Conservation (phyloP, 2,888 invertebrate species). For the Mesochorus sp. region DNA sequence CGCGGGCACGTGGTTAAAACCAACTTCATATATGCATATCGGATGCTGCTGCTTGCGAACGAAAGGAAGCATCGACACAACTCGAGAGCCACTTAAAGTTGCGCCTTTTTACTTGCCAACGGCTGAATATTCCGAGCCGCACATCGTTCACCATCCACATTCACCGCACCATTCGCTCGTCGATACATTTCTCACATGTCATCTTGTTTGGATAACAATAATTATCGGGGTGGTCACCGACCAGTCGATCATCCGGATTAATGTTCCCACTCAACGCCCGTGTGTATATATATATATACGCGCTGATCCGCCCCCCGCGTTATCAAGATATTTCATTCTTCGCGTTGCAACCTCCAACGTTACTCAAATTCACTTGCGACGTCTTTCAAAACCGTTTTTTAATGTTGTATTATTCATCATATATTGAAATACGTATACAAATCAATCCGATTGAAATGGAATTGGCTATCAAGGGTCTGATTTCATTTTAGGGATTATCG, state of each 20-base stretch:
- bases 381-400: neutral
- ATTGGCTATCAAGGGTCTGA: too few relatives aligned
- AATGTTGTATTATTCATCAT: too few relatives aligned
- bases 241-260: conserved; percentile 59
- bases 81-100: neutral
- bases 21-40: neutral
- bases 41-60: neutral
- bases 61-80: neutral
- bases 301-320: conserved; percentile 39
- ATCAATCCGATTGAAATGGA: too few relatives aligned
- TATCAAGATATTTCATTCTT: conserved; percentile 53
- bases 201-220: conserved; percentile 58
- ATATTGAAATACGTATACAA: too few relatives aligned
- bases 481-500: too few relatives aligned
- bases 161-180: conserved; percentile 8
- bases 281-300: neutral
- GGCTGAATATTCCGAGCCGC: too few relatives aligned
- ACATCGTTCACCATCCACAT: too few relatives aligned
- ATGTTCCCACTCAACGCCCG: conserved; percentile 48
- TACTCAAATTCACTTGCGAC: conserved; percentile 17
- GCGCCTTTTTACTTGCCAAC: neutral
- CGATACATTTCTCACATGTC: conserved; percentile 62
- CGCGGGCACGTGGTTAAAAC: conserved; percentile 3
- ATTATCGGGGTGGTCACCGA: conserved; percentile 57
- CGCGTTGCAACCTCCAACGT: conserved; percentile 3